Percentiles rank a stretch among this genome's conserved stretches.
phyloP scores from a whole-genome alignment of 2,797 vertebrate genomes.

The Rhinella marina region DNA sequence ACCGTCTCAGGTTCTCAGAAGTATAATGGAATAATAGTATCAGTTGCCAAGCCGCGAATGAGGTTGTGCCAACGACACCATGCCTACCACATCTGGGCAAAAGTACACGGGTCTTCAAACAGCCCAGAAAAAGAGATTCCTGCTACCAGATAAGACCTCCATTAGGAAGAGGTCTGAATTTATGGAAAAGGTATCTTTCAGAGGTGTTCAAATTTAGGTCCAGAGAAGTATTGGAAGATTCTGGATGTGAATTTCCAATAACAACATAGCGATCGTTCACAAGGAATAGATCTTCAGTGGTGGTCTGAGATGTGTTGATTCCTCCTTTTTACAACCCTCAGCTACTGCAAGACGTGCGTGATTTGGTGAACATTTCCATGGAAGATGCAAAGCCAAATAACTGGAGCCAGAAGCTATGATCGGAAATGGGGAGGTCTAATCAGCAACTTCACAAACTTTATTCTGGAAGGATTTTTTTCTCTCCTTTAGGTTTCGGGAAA shows the following conservation, averaged over 20 bases:
- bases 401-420: slow-evolving; percentile 15
- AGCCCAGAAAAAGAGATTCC: slow-evolving; percentile 36
- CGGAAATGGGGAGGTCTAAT: not conserved
- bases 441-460: not conserved
- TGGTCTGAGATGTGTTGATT: slow-evolving; percentile 39
- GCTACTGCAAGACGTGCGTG: slow-evolving; percentile 20
- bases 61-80: slow-evolving; percentile 33
- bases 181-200: slow-evolving; percentile 39
- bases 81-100: slow-evolving; percentile 45
- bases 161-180: not conserved
- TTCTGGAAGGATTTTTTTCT: not conserved
- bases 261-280: slow-evolving; percentile 20
- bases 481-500: not conserved
- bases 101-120: slow-evolving; percentile 25
- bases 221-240: slow-evolving; percentile 30
- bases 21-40: slow-evolving; percentile 46
- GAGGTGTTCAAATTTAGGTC: slow-evolving; percentile 3
- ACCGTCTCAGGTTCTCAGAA: slow-evolving; percentile 45
- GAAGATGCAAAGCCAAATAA: slow-evolving; percentile 2
- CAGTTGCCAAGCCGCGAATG: slow-evolving; percentile 17
- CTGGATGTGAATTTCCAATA: slow-evolving; percentile 23
- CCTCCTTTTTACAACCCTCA: slow-evolving; percentile 32
- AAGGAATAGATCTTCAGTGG: slow-evolving; percentile 36
- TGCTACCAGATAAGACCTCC: slow-evolving; percentile 42
- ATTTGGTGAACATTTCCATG: slow-evolving; percentile 20